phyloP scores from a whole-genome alignment of 2,113 vertebrate genomes.

The Ahaetulla prasina region DNA sequence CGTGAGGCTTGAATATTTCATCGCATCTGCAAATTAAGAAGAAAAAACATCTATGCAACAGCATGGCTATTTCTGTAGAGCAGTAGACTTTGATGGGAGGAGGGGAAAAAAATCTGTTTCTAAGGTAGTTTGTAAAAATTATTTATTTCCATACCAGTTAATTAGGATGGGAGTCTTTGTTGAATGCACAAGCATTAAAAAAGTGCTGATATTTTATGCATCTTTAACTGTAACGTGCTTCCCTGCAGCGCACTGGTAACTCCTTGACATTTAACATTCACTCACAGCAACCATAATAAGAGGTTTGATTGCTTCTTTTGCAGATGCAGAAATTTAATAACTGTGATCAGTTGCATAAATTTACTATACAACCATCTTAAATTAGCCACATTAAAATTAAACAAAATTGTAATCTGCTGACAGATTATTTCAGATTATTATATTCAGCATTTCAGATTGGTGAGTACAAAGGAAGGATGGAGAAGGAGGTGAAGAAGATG shows the following conservation, averaged over 20 bases:
- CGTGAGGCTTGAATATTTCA: slow-evolving; percentile 80
- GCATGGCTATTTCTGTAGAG: slow-evolving; percentile 72
- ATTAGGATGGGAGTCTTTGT: slow-evolving; percentile 88
- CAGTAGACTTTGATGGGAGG: slow-evolving; percentile 69
- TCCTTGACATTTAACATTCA: slow-evolving; percentile 88
- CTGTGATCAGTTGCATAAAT: slow-evolving; percentile 89
- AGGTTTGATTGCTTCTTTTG: slow-evolving; percentile 88
- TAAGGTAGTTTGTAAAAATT: slow-evolving; percentile 87
- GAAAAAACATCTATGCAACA: slow-evolving; percentile 66
- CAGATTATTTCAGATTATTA: slow-evolving; percentile 64
- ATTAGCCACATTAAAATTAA: slow-evolving; percentile 86
- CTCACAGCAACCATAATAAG: slow-evolving; percentile 86
- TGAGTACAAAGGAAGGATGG: slow-evolving; percentile 45
- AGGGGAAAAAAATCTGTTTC: slow-evolving; percentile 72
- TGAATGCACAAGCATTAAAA: slow-evolving; percentile 85
- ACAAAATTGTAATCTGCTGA: slow-evolving; percentile 86
- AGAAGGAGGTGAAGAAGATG: not conserved
- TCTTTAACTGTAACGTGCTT: slow-evolving; percentile 85
- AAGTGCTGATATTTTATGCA: slow-evolving; percentile 87
- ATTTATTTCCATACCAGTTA: slow-evolving; percentile 86
- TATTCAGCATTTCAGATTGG: slow-evolving; percentile 71
- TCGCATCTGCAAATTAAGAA: slow-evolving; percentile 69
- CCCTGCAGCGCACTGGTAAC: slow-evolving; percentile 83
- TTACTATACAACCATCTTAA: slow-evolving; percentile 86
- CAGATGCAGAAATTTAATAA: slow-evolving; percentile 88